These are phyloP conservation scores for Anas platyrhynchos DNA, from an alignment of 2,113 vertebrate species.

Conservation along the genomic window DNA sequence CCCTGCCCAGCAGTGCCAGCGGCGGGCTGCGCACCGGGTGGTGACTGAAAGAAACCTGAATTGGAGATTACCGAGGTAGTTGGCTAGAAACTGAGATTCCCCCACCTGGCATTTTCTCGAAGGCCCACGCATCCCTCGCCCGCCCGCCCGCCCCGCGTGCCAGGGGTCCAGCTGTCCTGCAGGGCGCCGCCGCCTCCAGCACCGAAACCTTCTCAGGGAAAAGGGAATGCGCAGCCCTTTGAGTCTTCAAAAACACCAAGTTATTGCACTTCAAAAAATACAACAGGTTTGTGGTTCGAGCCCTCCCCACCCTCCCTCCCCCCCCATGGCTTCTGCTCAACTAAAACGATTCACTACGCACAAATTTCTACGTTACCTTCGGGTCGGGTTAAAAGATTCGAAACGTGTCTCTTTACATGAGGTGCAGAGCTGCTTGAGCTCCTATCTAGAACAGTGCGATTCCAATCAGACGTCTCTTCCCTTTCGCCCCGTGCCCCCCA, in stretches of 20 bases:
- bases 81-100: conserved; percentile 80
- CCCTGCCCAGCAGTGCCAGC: background rate
- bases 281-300: conserved; percentile 72
- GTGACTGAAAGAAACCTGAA: conserved; percentile 80
- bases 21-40: conserved; percentile 19
- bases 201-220: conserved; percentile 38
- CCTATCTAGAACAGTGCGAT: background rate
- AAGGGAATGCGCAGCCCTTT: conserved; percentile 60
- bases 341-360: conserved; percentile 46
- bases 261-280: conserved; percentile 83
- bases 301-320: conserved; percentile 19
- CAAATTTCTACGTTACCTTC: conserved; percentile 16
- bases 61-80: conserved; percentile 84
- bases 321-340: conserved; percentile 77
- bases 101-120: conserved; percentile 40
- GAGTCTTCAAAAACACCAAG: conserved; percentile 74
- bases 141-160: background rate
- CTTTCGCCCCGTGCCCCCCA: background rate
- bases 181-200: conserved; percentile 32
- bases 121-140: conserved; percentile 2
- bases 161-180: conserved; percentile 31
- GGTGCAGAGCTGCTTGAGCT: conserved; percentile 24
- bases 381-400: background rate
- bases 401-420: conserved; percentile 34
- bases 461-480: background rate